phyloP scores from a whole-genome alignment of 2,888 invertebrate species.

The Pristionchus mayeri region DNA sequence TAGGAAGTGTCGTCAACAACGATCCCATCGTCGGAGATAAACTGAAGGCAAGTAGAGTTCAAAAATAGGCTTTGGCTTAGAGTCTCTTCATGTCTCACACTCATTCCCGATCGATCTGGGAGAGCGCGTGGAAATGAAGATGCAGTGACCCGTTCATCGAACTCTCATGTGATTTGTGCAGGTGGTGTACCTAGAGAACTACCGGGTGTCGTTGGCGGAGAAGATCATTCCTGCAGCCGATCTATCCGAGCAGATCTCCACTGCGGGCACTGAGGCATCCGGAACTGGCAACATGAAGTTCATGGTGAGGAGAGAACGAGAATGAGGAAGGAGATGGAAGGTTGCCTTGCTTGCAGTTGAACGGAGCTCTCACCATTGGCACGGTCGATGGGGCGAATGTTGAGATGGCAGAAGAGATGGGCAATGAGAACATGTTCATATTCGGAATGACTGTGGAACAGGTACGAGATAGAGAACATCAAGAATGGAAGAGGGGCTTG shows the following conservation, averaged over 20 bases:
- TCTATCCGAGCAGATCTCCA: constrained; percentile 98
- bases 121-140: no score
- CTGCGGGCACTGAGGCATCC: constrained; percentile 98
- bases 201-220: constrained; percentile 97
- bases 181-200: constrained; percentile 96
- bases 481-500: no score
- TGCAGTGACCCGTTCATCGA: neutral
- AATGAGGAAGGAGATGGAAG: neutral
- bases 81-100: neutral
- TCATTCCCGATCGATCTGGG: no score
- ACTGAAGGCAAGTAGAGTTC: constrained; percentile 81
- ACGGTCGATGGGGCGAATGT: constrained; percentile 99
- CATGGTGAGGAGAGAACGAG: constrained; percentile 81
- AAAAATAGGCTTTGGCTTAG: neutral
- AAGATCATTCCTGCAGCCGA: constrained; percentile 99
- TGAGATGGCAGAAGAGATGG: constrained; percentile 96
- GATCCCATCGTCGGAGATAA: constrained; percentile 98
- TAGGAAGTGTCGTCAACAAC: constrained; percentile 94
- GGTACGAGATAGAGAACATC: constrained; percentile 76
- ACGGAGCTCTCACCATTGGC: constrained; percentile 98
- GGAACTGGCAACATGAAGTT: constrained; percentile 99
- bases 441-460: constrained; percentile 92
- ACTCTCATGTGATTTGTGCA: constrained; percentile 48
- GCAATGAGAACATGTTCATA: constrained; percentile 95
- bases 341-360: constrained; percentile 81